These are phyloP conservation scores for Temnothorax rugatulus DNA, from an alignment of 2,888 invertebrate species.

Conservation along the genomic window DNA sequence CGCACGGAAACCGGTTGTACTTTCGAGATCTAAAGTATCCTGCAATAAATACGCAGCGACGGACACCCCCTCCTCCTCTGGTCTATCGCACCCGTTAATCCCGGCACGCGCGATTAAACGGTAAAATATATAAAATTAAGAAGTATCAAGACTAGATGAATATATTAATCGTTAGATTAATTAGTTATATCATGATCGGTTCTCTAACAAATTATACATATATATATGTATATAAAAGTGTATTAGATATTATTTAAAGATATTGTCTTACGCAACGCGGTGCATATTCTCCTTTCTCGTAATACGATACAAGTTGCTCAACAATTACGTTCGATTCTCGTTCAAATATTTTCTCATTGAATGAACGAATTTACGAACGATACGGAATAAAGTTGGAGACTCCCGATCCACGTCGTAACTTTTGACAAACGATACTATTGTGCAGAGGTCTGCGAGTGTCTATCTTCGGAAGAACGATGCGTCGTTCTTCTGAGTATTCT, in stretches of 20 bases:
- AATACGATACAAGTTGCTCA: constrained; percentile 50
- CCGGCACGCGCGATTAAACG: background rate
- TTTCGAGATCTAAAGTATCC: constrained; percentile 14
- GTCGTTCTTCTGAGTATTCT: constrained; percentile 12
- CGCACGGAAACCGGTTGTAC: background rate
- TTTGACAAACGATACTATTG: constrained; percentile 23
- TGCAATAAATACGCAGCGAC: constrained; percentile 6
- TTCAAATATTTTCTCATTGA: background rate
- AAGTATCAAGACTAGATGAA: constrained; percentile 81
- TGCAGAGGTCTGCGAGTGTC: background rate
- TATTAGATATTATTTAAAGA: constrained; percentile 70
- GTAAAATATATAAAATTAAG: constrained; percentile 61
- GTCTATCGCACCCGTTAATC: constrained; percentile 23
- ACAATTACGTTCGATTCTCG: constrained; percentile 7
- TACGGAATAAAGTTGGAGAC: background rate
- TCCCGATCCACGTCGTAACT: background rate
- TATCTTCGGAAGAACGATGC: background rate
- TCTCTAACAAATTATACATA: constrained; percentile 76
- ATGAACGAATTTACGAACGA: constrained; percentile 1
- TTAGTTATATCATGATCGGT: constrained; percentile 73
- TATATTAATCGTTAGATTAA: constrained; percentile 76
- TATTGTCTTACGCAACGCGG: constrained; percentile 68
- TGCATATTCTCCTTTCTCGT: constrained; percentile 63
- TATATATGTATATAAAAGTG: constrained; percentile 64
- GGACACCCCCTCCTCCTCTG: constrained; percentile 25